These are phyloP conservation scores for Raja brachyura DNA, from an alignment of 2,113 vertebrate species.

Conservation along the genomic window DNA sequence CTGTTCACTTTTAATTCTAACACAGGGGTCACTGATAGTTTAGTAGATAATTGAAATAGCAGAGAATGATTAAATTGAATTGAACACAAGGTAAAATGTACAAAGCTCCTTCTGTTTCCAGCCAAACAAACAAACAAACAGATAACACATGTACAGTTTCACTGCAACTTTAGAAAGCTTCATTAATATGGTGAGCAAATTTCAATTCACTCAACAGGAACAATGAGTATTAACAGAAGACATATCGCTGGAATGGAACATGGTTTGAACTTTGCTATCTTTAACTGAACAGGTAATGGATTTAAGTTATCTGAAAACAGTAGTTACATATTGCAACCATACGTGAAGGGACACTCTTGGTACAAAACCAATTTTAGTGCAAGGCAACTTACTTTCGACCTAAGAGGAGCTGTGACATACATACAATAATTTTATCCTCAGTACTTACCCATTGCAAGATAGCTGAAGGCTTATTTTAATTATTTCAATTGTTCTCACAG, in stretches of 20 bases:
- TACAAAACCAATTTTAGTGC: background rate
- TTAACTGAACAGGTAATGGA: background rate
- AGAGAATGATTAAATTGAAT: conserved; percentile 29
- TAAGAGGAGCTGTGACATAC: background rate
- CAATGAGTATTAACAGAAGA: background rate
- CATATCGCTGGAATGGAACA: background rate
- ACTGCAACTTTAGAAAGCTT: background rate
- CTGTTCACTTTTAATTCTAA: conserved; percentile 18
- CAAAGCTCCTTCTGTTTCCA: background rate
- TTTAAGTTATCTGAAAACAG: background rate
- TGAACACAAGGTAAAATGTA: background rate
- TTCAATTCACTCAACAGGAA: background rate
- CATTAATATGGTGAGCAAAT: background rate
- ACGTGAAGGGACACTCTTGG: background rate
- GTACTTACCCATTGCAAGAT: background rate
- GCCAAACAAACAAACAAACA: background rate
- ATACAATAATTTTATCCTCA: background rate
- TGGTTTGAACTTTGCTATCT: background rate
- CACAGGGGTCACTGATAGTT: conserved; percentile 31
- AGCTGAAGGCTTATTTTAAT: background rate
- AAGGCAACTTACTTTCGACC: background rate
- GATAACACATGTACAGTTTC: background rate
- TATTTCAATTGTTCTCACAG: background rate
- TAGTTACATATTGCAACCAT: background rate
- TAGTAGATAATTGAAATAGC: conserved; percentile 34